These are phyloP conservation scores for Anneissia japonica DNA, from an alignment of 35 echinoderm and acorn worm genomes.

Conservation along the genomic window DNA sequence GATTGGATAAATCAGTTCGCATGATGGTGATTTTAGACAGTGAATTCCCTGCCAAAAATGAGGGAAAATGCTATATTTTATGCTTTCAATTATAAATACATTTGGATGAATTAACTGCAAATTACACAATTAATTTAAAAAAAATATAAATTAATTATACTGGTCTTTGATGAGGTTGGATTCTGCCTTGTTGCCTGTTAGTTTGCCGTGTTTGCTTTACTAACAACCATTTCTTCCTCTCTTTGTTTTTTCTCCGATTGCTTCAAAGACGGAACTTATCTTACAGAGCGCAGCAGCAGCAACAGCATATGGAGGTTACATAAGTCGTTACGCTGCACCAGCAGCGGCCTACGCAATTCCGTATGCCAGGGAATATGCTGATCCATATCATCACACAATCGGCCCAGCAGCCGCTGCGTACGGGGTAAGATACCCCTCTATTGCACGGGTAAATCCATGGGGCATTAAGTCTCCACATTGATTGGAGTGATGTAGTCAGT, in stretches of 20 bases:
- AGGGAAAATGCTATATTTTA: too few relatives aligned
- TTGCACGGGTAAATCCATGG: slow-evolving; percentile 92
- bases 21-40: too few relatives aligned
- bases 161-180: not conserved
- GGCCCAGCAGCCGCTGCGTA: slow-evolving; percentile 84
- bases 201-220: not conserved
- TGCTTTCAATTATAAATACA: too few relatives aligned
- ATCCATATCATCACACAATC: slow-evolving; percentile 88
- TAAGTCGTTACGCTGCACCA: slow-evolving; percentile 77
- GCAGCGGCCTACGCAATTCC: slow-evolving; percentile 93
- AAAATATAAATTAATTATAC: not conserved
- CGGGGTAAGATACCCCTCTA: slow-evolving; percentile 95
- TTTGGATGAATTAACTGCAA: too few relatives aligned
- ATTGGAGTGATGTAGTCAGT: not conserved
- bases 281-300: slow-evolving; percentile 91
- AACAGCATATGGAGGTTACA: slow-evolving; percentile 75
- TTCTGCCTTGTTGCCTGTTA: not conserved
- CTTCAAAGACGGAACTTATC: slow-evolving; percentile 82
- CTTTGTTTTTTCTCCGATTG: not conserved
- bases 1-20: too few relatives aligned
- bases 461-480: slow-evolving; percentile 5
- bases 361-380: slow-evolving; percentile 83
- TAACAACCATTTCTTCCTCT: not conserved
- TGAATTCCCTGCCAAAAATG: too few relatives aligned
- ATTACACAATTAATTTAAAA: not conserved